Evolutionary conservation across 2,797 vertebrate species (phyloP).

Genomic region (Tangara arthus): DNA sequence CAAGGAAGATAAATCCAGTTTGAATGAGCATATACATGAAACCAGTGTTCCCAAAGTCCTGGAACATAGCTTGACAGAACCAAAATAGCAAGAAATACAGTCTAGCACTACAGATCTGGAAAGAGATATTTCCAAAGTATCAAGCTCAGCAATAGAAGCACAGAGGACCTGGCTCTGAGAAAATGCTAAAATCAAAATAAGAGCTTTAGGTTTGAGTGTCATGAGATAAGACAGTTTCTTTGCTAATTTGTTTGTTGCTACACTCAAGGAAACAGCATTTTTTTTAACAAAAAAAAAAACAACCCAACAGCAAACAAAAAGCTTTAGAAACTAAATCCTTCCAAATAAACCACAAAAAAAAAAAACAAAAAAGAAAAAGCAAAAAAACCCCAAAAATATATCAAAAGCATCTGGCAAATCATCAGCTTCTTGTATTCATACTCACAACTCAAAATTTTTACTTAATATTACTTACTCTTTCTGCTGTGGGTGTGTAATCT

Average conservation of each 20-base stretch:
- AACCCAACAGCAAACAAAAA: background rate
- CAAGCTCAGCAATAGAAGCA: background rate
- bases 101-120: background rate
- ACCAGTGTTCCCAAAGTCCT: background rate
- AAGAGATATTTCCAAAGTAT: background rate
- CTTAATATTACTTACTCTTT: background rate
- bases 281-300: background rate
- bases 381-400: too few species aligned
- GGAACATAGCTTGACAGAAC: background rate
- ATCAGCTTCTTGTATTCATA: background rate
- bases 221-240: background rate
- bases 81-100: background rate
- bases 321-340: accelerated
- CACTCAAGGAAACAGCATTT: background rate
- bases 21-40: background rate
- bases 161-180: background rate
- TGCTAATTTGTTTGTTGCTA: background rate
- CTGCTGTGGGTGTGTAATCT: background rate
- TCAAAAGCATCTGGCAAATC: background rate
- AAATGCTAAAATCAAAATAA: background rate
- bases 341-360: accelerated
- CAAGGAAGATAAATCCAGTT: background rate
- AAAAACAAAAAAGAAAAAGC: background rate
- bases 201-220: background rate
- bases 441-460: background rate